Conservation (phyloP, 1,140 invertebrate genomes). For the Atta colombica region DNA sequence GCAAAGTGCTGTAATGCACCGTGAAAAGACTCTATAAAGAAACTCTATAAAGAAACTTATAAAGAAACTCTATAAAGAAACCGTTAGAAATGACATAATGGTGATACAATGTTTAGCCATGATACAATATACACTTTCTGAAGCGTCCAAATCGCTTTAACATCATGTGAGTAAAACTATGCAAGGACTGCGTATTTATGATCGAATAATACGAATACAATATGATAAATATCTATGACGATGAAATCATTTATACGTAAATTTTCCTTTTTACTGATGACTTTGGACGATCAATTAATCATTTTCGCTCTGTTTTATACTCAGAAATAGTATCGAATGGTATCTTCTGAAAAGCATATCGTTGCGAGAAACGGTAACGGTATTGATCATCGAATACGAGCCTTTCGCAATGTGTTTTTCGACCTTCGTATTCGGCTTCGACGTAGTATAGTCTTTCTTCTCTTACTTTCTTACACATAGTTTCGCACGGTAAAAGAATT, state of each 20-base stretch:
- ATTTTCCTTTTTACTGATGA: not conserved
- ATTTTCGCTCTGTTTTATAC: not conserved
- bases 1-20: not conserved
- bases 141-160: not conserved
- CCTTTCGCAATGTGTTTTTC: conserved; percentile 74
- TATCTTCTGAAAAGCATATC: conserved; percentile 28
- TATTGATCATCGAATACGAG: conserved; percentile 11
- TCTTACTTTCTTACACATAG: conserved; percentile 78
- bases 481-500: conserved; percentile 89
- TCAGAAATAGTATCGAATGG: not conserved
- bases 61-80: not conserved
- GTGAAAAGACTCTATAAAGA: not conserved
- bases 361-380: not conserved
- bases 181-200: not conserved
- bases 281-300: not conserved
- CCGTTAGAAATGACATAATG: not conserved
- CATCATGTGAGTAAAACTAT: not conserved
- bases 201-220: not conserved
- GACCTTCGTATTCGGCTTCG: conserved; percentile 59
- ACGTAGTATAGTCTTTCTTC: not conserved
- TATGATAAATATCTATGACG: not conserved
- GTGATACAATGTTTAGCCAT: not conserved
- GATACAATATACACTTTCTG: not conserved
- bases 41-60: not conserved
- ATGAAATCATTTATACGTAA: not conserved